Base-by-base conservation (phyloP, 2,888 invertebrate species). In the Caenorhabditis sp. region DNA sequence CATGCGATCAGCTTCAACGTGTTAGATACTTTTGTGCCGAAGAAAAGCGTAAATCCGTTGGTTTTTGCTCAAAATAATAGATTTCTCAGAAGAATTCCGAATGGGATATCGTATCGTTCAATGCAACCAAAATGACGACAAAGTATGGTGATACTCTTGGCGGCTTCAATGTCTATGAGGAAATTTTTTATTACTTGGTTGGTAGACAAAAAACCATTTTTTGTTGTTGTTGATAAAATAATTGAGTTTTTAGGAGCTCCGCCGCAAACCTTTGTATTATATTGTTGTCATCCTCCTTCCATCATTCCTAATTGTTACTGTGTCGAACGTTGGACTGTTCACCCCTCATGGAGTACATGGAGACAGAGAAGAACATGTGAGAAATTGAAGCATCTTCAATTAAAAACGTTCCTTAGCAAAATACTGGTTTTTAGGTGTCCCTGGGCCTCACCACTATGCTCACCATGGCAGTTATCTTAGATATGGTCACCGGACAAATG, bases 381-480 rank as follows among this genome's bases (percentile, higher is more conserved):
- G 64, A n/a, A n/a, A n/a, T n/a, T n/a, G n/a, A n/a, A n/a, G n/a
- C n/a, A n/a, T n/a, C n/a, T n/a, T n/a, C n/a, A n/a, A n/a, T n/a
- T n/a, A n/a, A n/a, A n/a, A n/a, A n/a, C n/a, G n/a, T n/a, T n/a
- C n/a, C n/a, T n/a, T n/a, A n/a, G n/a, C n/a, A n/a, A n/a, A n/a
- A n/a, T n/a, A n/a, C n/a, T 2, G 13, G 40, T 40, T 32, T 50
- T 20, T 15, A 85, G 82, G 87, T 86, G 3, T 87, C 86, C 0
- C 65, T 88, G 18, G 88, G 88, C 9, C 72, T 87, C n/a, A 88
- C 88, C 9, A 88, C 88, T 9, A 85, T 88, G 80, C 85, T 88
- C 18, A 88, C 88, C 26, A 88, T 88, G 88, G 84, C 86, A 20
- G 88, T 88, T 40, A 88, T 88, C 50, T 70, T 88, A 55, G 88